Conservation (phyloP, 2,797 vertebrate genomes). For the Halcyon smyrnensis region DNA sequence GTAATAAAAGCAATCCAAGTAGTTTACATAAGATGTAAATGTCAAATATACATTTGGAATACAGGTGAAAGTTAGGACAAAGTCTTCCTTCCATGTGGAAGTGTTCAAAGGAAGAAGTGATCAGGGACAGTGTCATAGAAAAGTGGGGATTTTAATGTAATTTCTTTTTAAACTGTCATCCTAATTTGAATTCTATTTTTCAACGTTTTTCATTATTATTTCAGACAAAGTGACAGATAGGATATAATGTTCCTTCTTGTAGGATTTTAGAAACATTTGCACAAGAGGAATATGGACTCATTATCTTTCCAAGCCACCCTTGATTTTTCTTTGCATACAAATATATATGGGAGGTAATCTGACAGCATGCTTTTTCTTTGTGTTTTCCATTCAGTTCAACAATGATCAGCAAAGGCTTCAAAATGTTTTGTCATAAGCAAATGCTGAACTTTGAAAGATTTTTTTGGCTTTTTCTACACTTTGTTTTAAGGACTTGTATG, state of each 20-base stretch:
- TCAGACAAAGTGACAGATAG: neutral
- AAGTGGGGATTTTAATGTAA: neutral
- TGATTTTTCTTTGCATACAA: neutral
- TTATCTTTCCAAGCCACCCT: neutral
- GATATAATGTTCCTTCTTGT: neutral
- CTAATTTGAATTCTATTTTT: neutral
- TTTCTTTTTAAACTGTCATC: neutral
- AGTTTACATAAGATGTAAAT: neutral
- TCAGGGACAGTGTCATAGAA: neutral
- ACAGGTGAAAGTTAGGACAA: neutral
- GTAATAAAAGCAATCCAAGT: neutral
- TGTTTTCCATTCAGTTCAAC: neutral
- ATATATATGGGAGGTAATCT: neutral
- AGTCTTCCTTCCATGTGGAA: neutral
- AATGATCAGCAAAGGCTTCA: neutral
- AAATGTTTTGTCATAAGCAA: neutral
- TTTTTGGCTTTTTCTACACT: neutral
- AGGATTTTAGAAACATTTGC: neutral
- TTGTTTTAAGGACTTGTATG: neutral
- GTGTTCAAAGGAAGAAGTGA: fast-evolving
- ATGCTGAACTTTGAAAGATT: neutral
- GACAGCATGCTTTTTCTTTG: neutral
- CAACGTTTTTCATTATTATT: neutral
- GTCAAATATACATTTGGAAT: neutral
- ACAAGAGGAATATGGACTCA: neutral